Percentiles rank a stretch among this genome's conserved stretches.
Evolutionary conservation across 2,797 vertebrate species (phyloP).

Genomic region (Chelon labrosus): DNA sequence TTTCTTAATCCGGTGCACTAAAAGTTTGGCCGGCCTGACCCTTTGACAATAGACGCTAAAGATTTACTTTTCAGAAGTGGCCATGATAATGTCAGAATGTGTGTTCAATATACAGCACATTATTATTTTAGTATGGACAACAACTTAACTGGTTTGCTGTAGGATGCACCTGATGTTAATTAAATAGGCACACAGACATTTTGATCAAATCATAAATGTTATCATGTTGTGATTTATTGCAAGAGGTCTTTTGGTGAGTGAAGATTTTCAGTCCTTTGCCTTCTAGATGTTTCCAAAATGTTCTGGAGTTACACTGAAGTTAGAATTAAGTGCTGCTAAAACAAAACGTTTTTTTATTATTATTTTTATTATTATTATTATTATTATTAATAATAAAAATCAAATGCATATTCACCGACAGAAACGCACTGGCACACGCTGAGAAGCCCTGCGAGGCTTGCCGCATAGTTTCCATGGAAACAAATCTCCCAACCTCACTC

Average conservation of each 20-base stretch:
- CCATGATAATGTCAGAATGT: neutral
- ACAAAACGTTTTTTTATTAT: neutral
- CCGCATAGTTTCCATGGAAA: conserved; percentile 84
- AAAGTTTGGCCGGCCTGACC: neutral
- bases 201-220: neutral
- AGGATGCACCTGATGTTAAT: neutral
- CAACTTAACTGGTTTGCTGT: neutral
- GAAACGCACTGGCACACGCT: conserved; percentile 14
- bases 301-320: neutral
- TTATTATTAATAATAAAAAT: neutral
- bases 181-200: neutral
- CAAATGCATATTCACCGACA: conserved; percentile 2
- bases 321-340: neutral
- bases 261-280: neutral
- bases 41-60: neutral
- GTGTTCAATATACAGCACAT: neutral
- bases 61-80: neutral
- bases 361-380: conserved; percentile 1
- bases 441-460: conserved; percentile 54
- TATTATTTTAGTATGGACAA: neutral
- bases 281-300: neutral
- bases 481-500: conserved; percentile 69
- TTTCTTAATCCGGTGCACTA: neutral
- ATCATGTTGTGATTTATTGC: neutral
- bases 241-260: neutral